Conservation (phyloP, 2,797 vertebrate genomes). For the Sebastolobus altivelis region DNA sequence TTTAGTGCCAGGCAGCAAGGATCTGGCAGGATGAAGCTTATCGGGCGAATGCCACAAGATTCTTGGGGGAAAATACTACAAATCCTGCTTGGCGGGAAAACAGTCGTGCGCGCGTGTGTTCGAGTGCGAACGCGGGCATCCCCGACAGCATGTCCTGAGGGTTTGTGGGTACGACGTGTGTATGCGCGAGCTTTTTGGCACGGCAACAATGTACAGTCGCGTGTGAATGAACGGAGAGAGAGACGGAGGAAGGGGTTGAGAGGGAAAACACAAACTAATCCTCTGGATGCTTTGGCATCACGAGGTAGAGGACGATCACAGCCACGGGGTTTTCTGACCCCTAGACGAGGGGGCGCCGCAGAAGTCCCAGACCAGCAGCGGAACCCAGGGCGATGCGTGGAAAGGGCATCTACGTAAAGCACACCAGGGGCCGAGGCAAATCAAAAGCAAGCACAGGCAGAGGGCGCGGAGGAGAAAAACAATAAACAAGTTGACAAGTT, state of each 20-base stretch:
- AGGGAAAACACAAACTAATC: constrained; percentile 60
- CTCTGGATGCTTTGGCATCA: constrained; percentile 52
- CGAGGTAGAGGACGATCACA: constrained; percentile 62
- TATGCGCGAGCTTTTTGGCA: constrained; percentile 50
- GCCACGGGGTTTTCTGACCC: constrained; percentile 62
- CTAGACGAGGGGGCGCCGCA: constrained; percentile 26
- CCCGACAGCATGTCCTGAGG: constrained; percentile 63
- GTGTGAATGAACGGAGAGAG: constrained; percentile 33
- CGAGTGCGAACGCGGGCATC: constrained; percentile 56
- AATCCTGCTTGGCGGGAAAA: constrained; percentile 75
- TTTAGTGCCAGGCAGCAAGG: constrained; percentile 68
- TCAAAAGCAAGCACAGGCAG: constrained; percentile 67
- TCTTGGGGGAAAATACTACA: constrained; percentile 66
- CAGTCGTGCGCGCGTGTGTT: constrained; percentile 46
- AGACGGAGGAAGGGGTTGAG: constrained; percentile 5
- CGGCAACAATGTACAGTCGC: constrained; percentile 31
- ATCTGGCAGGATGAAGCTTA: constrained; percentile 76
- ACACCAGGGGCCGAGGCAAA: constrained; percentile 62
- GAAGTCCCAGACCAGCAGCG: constrained; percentile 53
- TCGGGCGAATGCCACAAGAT: constrained; percentile 72
- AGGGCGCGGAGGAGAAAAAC: constrained; percentile 61
- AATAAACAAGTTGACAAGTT: constrained; percentile 74
- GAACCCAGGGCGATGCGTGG: constrained; percentile 43
- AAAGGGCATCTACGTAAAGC: constrained; percentile 74
- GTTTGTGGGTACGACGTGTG: constrained; percentile 46